Evolutionary conservation across 2,797 vertebrate genomes (phyloP), one percentile per base, ranked within the genome.

Genomic region (Synaphobranchus kaupii): DNA sequence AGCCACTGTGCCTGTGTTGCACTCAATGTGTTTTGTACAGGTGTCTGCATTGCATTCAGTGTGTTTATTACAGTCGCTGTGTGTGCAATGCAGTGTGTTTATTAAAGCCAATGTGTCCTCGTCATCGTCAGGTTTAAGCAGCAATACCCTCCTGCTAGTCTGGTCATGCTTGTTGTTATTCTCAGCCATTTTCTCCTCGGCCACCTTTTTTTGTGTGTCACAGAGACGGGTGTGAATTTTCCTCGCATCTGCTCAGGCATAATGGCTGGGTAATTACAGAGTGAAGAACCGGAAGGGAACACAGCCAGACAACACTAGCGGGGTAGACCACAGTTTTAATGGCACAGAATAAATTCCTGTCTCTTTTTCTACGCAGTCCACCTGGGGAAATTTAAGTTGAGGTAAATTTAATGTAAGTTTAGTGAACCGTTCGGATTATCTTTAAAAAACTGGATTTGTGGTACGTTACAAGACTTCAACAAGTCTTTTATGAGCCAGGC

Each of bases 191-290:
- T 78, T 78, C 20, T 44, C 68, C 4, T 71, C 28, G 3, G n/a
- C 60, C 60, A 66, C 13, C 13, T 17, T 76, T 76, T 25, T n/a
- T 80, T 80, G 31, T 4, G 20, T 47, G n/a, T 81, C 78, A 81
- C 44, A 81, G 9, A 47, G 39, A 78, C 6, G 34, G 31, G 34
- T 78, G 78, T n/a, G 47, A 81, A 50, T 48, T n/a, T 25, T 47
- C 47, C 8, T 81, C 34, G 2, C 73, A 78, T 22, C 34, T 44
- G 73, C 34, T 78, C 22, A 13, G 78, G 47, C 47, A 50, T 48
- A 48, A 81, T 81, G 78, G 78, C 25, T 50, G 44, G 44, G 13
- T 81, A 81, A 81, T 81, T 81, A 80, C 76, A 81, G 47, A 80
- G 17, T n/a, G 73, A 22, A 44, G 39, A 0, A 4, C 20, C 44